Evolutionary conservation across 2,113 vertebrate species (phyloP), one percentile per base, ranked within the genome.

Genomic region (Crotalus tigris): DNA sequence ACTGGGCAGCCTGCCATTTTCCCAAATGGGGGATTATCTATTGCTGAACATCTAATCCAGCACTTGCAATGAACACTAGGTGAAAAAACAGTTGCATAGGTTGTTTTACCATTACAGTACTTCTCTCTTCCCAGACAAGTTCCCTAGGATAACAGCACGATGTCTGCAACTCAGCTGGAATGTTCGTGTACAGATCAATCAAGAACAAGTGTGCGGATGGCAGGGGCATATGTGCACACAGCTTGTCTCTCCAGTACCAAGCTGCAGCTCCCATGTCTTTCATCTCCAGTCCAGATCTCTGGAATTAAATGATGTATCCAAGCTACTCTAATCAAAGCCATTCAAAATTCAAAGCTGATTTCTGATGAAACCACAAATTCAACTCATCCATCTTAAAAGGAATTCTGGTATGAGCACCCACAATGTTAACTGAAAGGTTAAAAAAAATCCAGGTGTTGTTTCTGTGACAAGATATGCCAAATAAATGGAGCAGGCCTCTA

Each of bases 21-120:
- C 93, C 93, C 53, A 87, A 89, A 91, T 64, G 87, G 89, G 46
- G 51, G 87, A 92, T 89, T 86, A 89, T 15, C n/a, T 86, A 89
- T 23, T 26, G 29, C 69, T 55, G 69, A 39, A 91, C 54, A 58
- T 29, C 87, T 54, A 92, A 92, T 44, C 90, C 69, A 64, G 61
- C 64, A 23, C 24, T 59, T 33, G 13, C n/a, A 87, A 85, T 39
- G 29, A 58, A 55, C n/a, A 9, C 85, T 24, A 44, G 46, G 53
- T 54, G n/a, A 85, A 61, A 89, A 58, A 91, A 90, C 69, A n/a
- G 55, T 55, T 85, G 46, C 49, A n/a, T 26, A 61, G n/a, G 59
- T 57, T 29, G n/a, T 58, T 61, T 92, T 54, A 92, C 69, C 64
- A 92, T 11, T 89, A 26, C 69, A 44, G 75, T 44, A 23, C 39